Base-by-base conservation (phyloP, 2,888 invertebrate species). In the Lasioglossum vierecki region DNA sequence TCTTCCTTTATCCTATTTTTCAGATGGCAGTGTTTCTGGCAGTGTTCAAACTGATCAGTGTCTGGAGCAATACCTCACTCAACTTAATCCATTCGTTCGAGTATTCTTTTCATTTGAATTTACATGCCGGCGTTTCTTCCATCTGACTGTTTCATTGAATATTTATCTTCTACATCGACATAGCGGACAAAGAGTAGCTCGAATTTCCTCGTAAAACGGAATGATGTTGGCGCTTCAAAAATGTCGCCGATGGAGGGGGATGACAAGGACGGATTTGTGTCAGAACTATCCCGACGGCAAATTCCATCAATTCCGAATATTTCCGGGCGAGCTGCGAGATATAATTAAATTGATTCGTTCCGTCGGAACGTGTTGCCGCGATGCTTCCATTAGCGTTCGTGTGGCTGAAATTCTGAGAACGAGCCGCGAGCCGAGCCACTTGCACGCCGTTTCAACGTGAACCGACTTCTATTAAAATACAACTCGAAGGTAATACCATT, bases 381-480 rank as follows among this genome's bases (percentile, higher is more conserved):
- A 81, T 77, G 73, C 68, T 60, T 74, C 70, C 78, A 84, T 84
- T 82, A 84, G 11, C 74, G 77, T 71, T 78, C n/a, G 68, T 74
- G 82, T 18, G 53, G 44, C 26, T 78, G 78, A 83, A 83, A 73
- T 66, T 83, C 79, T 39, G 22, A 60, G 75, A 79, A 76, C 57
- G n/a, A 57, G 57, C 57, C 57, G 57, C 57, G 63, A 71, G 39
- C 15, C n/a, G 30, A 71, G 26, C 44, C 77, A 49, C 35, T 53
- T 44, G 13, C 41, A 22, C 68, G 18, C 0, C 66, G 81, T 18
- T 72, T 57, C 79, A 60, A 49, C 72, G 79, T 66, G 49, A 83
- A 83, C 79, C 57, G 83, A 83, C 84, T 76, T 85, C 72, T 76
- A 76, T 79, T 85, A 84, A 76, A 57, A 57, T 57, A 57, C 57